Evolutionary conservation across 2,888 invertebrate species (phyloP).

Genomic region (Cryptosula pallasiana): DNA sequence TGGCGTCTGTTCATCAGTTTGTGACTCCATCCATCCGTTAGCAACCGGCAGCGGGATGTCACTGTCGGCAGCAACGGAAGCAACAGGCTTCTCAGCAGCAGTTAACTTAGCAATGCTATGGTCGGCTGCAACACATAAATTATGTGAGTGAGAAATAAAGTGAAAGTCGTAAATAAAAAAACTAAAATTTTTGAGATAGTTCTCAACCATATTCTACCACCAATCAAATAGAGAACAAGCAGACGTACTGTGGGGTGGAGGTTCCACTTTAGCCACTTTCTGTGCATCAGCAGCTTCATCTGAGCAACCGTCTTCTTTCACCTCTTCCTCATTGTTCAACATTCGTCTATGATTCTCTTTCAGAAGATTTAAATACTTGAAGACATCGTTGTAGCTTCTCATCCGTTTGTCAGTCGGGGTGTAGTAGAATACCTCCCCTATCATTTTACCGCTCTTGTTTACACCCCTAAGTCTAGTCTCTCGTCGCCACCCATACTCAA

Average conservation of each 20-base stretch:
- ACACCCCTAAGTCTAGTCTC: conserved; percentile 83
- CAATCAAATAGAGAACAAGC: too few relatives aligned
- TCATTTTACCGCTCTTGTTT: conserved; percentile 60
- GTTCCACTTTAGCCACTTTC: neutral
- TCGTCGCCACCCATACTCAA: conserved; percentile 67
- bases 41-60: too few relatives aligned
- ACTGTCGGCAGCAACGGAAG: too few relatives aligned
- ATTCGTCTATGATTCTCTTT: neutral
- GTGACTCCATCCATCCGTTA: neutral
- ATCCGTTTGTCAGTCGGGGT: conserved; percentile 64
- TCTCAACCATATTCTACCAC: too few relatives aligned
- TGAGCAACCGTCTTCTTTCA: neutral
- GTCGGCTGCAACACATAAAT: neutral
- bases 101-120: neutral
- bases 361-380: conserved; percentile 34
- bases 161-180: too few relatives aligned
- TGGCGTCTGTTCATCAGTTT: neutral
- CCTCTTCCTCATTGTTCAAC: neutral
- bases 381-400: conserved; percentile 61
- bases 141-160: too few relatives aligned
- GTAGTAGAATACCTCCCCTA: conserved; percentile 82
- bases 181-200: too few relatives aligned
- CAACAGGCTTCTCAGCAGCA: neutral
- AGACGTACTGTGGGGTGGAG: neutral
- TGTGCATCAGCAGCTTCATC: neutral